A percentile compares a stretch with the other conserved stretches of the same genome.
These are phyloP conservation scores for Elmis aenea DNA, from an alignment of 2,888 invertebrate species.

Conservation along the genomic window DNA sequence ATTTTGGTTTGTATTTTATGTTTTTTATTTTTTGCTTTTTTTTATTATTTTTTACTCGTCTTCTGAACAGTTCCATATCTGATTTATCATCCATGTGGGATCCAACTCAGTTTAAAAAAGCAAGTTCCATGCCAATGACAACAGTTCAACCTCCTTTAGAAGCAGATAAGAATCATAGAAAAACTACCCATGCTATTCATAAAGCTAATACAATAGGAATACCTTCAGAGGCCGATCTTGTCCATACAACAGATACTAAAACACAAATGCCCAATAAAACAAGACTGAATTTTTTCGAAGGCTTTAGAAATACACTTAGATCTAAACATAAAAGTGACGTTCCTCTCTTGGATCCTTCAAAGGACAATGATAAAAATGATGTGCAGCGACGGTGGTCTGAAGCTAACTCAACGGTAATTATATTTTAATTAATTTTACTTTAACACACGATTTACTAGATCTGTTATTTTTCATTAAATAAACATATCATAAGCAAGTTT, in stretches of 20 bases:
- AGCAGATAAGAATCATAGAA: slow-evolving; percentile 31
- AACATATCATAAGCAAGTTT: too few species aligned
- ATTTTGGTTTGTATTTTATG: slow-evolving; percentile 3
- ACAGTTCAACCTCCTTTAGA: slow-evolving; percentile 23
- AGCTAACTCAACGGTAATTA: slow-evolving; percentile 40
- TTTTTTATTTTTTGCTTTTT: slow-evolving; percentile 19
- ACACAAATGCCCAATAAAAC: slow-evolving; percentile 46
- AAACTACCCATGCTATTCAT: slow-evolving; percentile 36
- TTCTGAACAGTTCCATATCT: slow-evolving; percentile 35
- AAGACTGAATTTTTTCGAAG: slow-evolving; percentile 52
- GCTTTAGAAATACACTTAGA: slow-evolving; percentile 57
- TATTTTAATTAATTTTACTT: slow-evolving; percentile 2
- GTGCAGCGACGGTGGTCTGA: slow-evolving; percentile 48
- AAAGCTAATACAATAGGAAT: slow-evolving; percentile 58
- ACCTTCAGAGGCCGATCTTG: slow-evolving; percentile 49
- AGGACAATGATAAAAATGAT: slow-evolving; percentile 39
- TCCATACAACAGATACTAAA: slow-evolving; percentile 46
- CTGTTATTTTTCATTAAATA: slow-evolving; percentile 2
- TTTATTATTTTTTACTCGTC: slow-evolving; percentile 23
- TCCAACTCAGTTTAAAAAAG: slow-evolving; percentile 45
- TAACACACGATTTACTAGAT: too few species aligned
- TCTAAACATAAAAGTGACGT: slow-evolving; percentile 46
- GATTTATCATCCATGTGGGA: slow-evolving; percentile 43
- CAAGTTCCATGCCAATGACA: slow-evolving; percentile 44
- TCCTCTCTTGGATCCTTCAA: slow-evolving; percentile 40